Evolutionary conservation across 2,888 invertebrate species (phyloP), one percentile per base, ranked within the genome.

Genomic region (Drosophila fungiperda): DNA sequence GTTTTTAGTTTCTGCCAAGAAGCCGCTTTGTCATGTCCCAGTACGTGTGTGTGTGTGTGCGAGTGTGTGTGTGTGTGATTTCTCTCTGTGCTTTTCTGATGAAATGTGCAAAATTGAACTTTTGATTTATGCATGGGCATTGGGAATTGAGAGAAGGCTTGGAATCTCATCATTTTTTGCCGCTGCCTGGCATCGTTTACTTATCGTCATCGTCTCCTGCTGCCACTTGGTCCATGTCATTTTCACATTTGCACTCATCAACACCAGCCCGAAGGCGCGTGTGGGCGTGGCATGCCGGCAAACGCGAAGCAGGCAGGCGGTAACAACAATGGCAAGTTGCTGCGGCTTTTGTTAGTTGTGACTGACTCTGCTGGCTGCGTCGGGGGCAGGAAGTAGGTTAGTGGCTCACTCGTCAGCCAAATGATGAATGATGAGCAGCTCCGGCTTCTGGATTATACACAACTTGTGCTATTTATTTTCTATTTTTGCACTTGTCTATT

Each of bases 321-420:
- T 68, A 70, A 68, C 73, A 74, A 66, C 71, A 68, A 69, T 67
- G 66, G 62, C 65, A 67, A 65, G 48, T 63, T 60, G 36, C 67
- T 71, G 76, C 64, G 70, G 70, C 79, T 74, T 58, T 75, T 75
- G 63, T 67, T 49, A 64, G 73, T 55, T 65, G 62, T 52, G 23
- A 38, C 38, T 55, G 52, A 35, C 53, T 23, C 36, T 38, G 38
- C n/a, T 55, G 54, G n/a, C 15, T 36, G 68, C 36, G 45, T 45
- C 61, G 76, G 76, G 73, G 76, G 60, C 72, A 79, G 77, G 84
- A 87, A 79, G 90, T 87, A 90, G 87, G 87, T 87, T 90, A 87
- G 90, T 87, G 89, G 87, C 87, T 82, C 85, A 88, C 83, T 86
- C 89, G 88, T 80, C 90, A 83, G 73, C 73, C 76, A 77, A 82